Conservation (phyloP, 1,140 invertebrate species). For the Scaptomyza hsui region DNA sequence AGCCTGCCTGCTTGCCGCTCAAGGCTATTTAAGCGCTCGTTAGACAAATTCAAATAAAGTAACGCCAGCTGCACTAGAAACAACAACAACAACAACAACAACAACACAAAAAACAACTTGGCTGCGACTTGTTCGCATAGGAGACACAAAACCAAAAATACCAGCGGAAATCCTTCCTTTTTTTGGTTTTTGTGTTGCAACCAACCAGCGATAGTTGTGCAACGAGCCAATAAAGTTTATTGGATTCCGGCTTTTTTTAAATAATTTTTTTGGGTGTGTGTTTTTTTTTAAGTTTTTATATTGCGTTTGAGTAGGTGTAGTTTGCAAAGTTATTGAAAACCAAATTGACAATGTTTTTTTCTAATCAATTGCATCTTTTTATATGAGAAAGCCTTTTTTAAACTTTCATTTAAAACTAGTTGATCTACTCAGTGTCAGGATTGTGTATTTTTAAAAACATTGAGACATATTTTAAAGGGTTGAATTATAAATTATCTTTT, state of each 20-base stretch:
- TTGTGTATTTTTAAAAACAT: too few relatives aligned
- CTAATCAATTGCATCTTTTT: not conserved
- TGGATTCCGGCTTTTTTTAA: slow-evolving; percentile 36
- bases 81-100: slow-evolving; percentile 3
- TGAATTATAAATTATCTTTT: too few relatives aligned
- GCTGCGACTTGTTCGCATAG: slow-evolving; percentile 1
- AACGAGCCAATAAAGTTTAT: slow-evolving; percentile 57
- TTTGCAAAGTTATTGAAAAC: not conserved
- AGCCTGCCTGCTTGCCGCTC: slow-evolving; percentile 24
- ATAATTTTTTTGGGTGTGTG: too few relatives aligned
- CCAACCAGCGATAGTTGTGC: slow-evolving; percentile 42
- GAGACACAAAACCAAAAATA: slow-evolving; percentile 29
- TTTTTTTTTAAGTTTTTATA: slow-evolving; percentile 8
- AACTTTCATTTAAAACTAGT: too few relatives aligned
- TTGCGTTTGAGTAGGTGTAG: not conserved
- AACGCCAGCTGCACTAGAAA: slow-evolving; percentile 14
- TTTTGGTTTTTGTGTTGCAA: slow-evolving; percentile 6
- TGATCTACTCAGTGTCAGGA: too few relatives aligned
- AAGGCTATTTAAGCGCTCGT: slow-evolving; percentile 52
- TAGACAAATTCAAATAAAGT: slow-evolving; percentile 50
- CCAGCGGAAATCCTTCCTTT: slow-evolving; percentile 22
- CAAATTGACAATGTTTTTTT: too few relatives aligned
- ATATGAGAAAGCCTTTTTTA: too few relatives aligned
- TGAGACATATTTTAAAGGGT: too few relatives aligned
- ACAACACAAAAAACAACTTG: slow-evolving; percentile 13